Evolutionary conservation across 2,888 invertebrate species (phyloP).

Genomic region (Heteromyza rotundicornis): DNA sequence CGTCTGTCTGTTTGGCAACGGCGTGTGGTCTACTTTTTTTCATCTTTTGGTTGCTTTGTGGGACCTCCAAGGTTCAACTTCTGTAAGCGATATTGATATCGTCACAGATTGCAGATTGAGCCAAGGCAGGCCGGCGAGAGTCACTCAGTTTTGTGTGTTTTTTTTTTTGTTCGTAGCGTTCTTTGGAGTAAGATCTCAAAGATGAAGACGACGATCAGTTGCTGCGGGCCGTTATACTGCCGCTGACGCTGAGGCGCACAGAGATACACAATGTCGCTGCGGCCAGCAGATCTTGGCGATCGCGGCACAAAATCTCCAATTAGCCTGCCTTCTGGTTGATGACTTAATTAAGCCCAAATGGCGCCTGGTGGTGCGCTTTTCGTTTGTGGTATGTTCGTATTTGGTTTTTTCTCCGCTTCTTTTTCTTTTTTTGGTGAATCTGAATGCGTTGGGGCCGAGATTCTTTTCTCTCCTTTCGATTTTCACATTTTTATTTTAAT

Average conservation of each 20-base stretch:
- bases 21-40: slow-evolving; percentile 37
- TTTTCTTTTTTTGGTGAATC: neutral
- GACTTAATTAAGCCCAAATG: slow-evolving; percentile 63
- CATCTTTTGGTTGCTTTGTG: neutral
- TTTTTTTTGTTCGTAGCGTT: neutral
- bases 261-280: slow-evolving; percentile 1
- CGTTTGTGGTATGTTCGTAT: slow-evolving; percentile 22
- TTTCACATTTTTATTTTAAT: slow-evolving; percentile 20
- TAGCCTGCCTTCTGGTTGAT: slow-evolving; percentile 64
- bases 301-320: slow-evolving; percentile 62
- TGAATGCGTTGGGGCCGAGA: neutral
- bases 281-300: slow-evolving; percentile 31
- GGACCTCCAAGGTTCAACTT: slow-evolving; percentile 16
- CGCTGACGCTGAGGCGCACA: slow-evolving; percentile 17
- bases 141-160: slow-evolving; percentile 15
- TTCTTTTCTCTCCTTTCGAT: neutral
- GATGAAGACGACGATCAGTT: slow-evolving; percentile 5
- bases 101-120: slow-evolving; percentile 11
- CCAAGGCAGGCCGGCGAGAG: slow-evolving; percentile 26
- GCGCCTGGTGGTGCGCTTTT: slow-evolving; percentile 52
- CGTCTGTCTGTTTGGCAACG: slow-evolving; percentile 24
- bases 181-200: slow-evolving; percentile 14
- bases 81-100: slow-evolving; percentile 19
- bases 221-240: slow-evolving; percentile 15
- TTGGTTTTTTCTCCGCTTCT: slow-evolving; percentile 13